These are phyloP conservation scores for Lampris incognitus DNA, from an alignment of 2,113 vertebrate species.

Conservation along the genomic window DNA sequence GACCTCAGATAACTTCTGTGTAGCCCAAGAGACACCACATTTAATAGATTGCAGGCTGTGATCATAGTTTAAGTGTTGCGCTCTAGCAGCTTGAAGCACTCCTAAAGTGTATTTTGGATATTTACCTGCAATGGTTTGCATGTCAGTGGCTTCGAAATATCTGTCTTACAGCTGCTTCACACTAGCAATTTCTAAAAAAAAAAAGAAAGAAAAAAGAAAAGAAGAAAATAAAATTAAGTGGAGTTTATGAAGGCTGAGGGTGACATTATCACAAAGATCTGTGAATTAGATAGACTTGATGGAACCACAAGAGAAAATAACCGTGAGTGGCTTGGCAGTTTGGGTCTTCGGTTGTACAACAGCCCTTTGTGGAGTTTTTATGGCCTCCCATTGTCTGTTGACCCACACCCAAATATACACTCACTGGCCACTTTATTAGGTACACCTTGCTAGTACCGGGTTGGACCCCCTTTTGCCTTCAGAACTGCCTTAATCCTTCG, in stretches of 20 bases:
- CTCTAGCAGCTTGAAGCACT: not conserved
- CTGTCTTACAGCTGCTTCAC: not conserved
- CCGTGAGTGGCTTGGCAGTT: too few relatives aligned
- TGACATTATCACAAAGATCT: constrained; percentile 15
- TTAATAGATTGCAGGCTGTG: constrained; percentile 15
- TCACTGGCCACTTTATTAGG: too few relatives aligned
- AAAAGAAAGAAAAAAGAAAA: too few relatives aligned
- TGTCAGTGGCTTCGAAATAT: constrained; percentile 8
- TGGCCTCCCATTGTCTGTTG: too few relatives aligned
- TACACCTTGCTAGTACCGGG: too few relatives aligned
- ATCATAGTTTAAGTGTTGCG: constrained; percentile 21
- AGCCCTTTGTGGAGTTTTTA: too few relatives aligned
- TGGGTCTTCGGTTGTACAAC: too few relatives aligned
- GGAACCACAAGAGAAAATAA: not conserved
- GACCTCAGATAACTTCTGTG: not conserved
- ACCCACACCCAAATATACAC: too few relatives aligned
- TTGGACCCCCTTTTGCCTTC: too few relatives aligned
- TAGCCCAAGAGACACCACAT: constrained; percentile 3
- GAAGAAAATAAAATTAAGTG: too few relatives aligned
- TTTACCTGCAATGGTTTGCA: not conserved
- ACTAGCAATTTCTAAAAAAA: not conserved
- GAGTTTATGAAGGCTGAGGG: not conserved
- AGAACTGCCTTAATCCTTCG: too few relatives aligned
- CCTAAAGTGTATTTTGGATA: not conserved
- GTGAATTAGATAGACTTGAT: not conserved